Evolutionary conservation across 2,888 invertebrate genomes (phyloP), one percentile per base, ranked within the genome.

Genomic region (Eurois occulta): DNA sequence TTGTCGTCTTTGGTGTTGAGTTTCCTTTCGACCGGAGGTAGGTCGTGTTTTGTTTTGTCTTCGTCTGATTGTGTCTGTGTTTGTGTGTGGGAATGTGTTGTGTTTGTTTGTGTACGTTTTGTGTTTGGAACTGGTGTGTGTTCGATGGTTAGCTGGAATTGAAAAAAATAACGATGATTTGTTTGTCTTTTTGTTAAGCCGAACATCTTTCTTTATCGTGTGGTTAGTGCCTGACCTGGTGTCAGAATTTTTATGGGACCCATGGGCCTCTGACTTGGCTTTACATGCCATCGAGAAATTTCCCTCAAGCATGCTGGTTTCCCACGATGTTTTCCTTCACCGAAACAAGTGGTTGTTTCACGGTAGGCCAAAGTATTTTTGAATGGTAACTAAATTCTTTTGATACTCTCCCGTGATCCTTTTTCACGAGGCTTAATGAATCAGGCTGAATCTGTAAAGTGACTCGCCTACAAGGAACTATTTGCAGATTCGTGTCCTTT

Each of bases 121-220:
- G 87, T 87, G 70, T 90, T 90, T 60, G 98, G 97, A 86, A 98
- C 98, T 18, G 99, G 98, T 93, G 98, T 98, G 92, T 99, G 98
- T 94, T 99, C 99, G 90, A 99, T 98, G 6, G 99, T 99, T 83
- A 99, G 95, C 97, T 98, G 96, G 13, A 84, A 88, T 66, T 35
- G 4, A 58, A 48, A 38, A 11, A 55, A 41, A n/a, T n/a, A 28
- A 55, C 1, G 1, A 58, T 28, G 10, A 28, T 52, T n/a, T n/a
- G 21, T 28, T 70, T 21, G 18, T 21, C 1, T 21, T n/a, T 21
- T 70, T 13, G 5, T 60, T 13, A 70, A 55, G n/a, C 21, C 35
- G 46, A 46, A 46, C 21, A 13, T 48, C 21, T 21, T 48, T 24
- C 21, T 48, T 48, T 48, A 48, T 48, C 8, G 48, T 48, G 2